Evolutionary conservation across 2,888 invertebrate species (phyloP).

Genomic region (Amphimallon solstitiale): DNA sequence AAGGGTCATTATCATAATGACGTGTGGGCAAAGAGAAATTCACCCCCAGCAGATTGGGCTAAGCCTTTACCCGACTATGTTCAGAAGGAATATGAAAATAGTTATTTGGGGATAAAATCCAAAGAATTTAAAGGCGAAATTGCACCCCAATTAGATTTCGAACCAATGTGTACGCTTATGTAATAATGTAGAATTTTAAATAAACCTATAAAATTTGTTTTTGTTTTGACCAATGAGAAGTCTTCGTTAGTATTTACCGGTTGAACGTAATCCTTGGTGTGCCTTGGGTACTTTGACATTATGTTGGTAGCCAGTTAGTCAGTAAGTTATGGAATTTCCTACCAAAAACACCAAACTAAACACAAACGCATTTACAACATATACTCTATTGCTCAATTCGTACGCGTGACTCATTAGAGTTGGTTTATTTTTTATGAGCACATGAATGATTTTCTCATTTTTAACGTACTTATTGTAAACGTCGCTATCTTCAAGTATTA

Average conservation of each 20-base stretch:
- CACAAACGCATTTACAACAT: constrained; percentile 6
- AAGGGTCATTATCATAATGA: constrained; percentile 77
- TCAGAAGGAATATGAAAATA: constrained; percentile 72
- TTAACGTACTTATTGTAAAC: constrained; percentile 36
- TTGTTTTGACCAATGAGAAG: constrained; percentile 8
- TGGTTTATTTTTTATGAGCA: constrained; percentile 39
- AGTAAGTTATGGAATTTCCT: constrained; percentile 35
- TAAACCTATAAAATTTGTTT: constrained; percentile 4
- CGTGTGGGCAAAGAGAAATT: constrained; percentile 79
- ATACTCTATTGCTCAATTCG: constrained; percentile 41
- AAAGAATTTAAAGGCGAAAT: constrained; percentile 68
- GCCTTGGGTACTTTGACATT: constrained; percentile 5
- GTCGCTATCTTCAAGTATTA: constrained; percentile 38
- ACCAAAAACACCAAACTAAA: constrained; percentile 17
- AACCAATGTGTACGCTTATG: constrained; percentile 53
- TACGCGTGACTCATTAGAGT: constrained; percentile 42
- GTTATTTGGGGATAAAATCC: constrained; percentile 73
- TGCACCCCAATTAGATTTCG: constrained; percentile 46
- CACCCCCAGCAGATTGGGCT: constrained; percentile 85
- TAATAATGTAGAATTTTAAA: constrained; percentile 40
- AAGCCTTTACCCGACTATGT: constrained; percentile 83
- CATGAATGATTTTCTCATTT: constrained; percentile 37
- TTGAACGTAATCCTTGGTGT: constrained; percentile 1
- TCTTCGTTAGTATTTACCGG: neutral
- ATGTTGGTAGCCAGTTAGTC: constrained; percentile 16